Percentiles rank a stretch among this genome's conserved stretches.
phyloP scores from a whole-genome alignment of 2,888 invertebrate species.

The Erpobdella octoculata region DNA sequence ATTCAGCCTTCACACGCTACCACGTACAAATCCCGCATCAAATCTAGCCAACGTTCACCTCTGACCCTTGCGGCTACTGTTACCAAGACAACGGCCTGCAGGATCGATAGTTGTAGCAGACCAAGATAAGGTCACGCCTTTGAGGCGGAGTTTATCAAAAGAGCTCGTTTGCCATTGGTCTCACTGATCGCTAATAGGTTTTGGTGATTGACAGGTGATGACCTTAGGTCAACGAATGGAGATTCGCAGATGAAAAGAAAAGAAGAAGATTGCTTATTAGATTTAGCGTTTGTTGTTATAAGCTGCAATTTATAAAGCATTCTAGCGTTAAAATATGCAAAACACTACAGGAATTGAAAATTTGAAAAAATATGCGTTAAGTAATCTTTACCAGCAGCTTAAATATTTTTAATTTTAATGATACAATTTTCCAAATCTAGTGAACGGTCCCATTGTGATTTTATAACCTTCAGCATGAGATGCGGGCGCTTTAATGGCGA shows the following conservation, averaged over 20 bases:
- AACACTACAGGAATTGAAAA: too few species aligned
- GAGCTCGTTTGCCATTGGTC: constrained; percentile 15
- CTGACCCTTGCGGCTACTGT: constrained; percentile 28
- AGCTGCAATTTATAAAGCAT: constrained; percentile 2
- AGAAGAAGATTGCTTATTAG: constrained; percentile 29
- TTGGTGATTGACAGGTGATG: constrained; percentile 22
- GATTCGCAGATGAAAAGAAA: constrained; percentile 31
- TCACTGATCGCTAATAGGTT: constrained; percentile 15
- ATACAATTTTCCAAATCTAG: background rate
- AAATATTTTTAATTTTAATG: too few species aligned
- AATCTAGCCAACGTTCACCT: constrained; percentile 24
- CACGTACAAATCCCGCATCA: constrained; percentile 22
- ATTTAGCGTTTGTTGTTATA: constrained; percentile 11
- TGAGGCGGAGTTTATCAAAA: constrained; percentile 11
- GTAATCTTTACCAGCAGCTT: too few species aligned
- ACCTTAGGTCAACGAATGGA: constrained; percentile 29
- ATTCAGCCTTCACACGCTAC: background rate
- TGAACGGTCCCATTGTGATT: background rate
- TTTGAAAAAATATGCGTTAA: too few species aligned
- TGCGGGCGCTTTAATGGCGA: constrained; percentile 18
- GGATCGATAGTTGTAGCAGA: constrained; percentile 26
- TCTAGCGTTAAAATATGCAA: too few species aligned
- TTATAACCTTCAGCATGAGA: constrained; percentile 15
- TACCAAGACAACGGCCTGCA: constrained; percentile 27
- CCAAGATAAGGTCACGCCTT: constrained; percentile 20